Base-by-base conservation (phyloP, 2,113 vertebrate genomes). In the Colistium nudipinnis region DNA sequence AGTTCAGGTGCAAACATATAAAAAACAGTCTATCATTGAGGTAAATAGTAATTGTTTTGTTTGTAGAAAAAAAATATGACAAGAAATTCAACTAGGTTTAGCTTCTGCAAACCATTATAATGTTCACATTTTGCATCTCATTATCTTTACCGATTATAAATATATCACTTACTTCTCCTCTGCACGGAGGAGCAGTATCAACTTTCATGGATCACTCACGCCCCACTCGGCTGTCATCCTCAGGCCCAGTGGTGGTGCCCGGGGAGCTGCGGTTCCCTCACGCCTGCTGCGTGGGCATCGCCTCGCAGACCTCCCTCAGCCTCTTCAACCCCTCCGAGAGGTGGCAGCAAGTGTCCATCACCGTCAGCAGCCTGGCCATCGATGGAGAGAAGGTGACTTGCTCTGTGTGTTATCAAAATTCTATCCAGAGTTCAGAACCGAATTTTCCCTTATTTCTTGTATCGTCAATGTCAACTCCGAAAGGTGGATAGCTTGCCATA, bases 241-340 rank as follows among this genome's bases (percentile, higher is more conserved):
- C 78, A 98, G 96, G 84, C 0, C 91, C 88, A 59, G 90, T 96
- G 24, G 91, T 94, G 81, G 95, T 98, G 3, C 97, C 96, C 2
- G 95, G 95, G 77, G 96, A 98, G 36, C 44, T 99, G 79, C 95
- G 91, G 44, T 96, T 99, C 70, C 90, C 96, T 73, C 92, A 93
- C 31, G 83, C 95, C n/a, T 99, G 97, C 88, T 99, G 98, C 35
- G 94, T 98, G 2, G 96, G 97, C 62, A 97, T 99, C 68, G 96
- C 96, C 28, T 96, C 97, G 0, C 96, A 98, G 80, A 94, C 94
- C 0, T 90, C 90, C 14, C 94, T 99, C 33, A 94, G 92, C 70
- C 87, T 98, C 59, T 95, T 95, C 80, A 99, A 99, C 71, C 96
- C 97, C 7, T 91, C 94, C n/a, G 95, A 97, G 54, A 90, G 91